These are phyloP conservation scores for Candidula unifasciata DNA, from an alignment of 2,888 invertebrate species.

Conservation along the genomic window DNA sequence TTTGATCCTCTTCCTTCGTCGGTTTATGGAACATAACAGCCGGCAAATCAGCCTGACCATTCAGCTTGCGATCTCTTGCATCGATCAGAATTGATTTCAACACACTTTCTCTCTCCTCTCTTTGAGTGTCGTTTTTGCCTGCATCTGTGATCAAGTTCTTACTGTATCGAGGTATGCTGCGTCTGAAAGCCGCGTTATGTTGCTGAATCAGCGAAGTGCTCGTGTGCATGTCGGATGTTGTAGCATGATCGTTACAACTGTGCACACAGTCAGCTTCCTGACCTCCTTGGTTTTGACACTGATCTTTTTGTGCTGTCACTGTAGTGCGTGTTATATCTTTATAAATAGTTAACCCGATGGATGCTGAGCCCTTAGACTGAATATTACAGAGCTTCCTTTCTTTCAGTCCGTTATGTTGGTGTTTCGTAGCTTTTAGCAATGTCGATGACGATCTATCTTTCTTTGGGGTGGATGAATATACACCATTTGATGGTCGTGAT, in stretches of 20 bases:
- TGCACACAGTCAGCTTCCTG: neutral
- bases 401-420: no score
- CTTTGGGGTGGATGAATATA: neutral
- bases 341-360: neutral
- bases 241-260: no score
- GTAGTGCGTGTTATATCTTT: neutral
- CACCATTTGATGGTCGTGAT: neutral
- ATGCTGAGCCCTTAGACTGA: no score
- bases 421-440: neutral
- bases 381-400: no score
- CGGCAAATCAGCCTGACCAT: neutral
- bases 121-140: neutral
- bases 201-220: neutral
- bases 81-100: neutral
- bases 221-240: neutral
- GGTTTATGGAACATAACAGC: neutral
- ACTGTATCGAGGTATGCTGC: neutral
- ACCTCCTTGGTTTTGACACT: neutral
- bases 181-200: neutral
- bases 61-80: slow-evolving; percentile 9
- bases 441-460: neutral
- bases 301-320: neutral
- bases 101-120: neutral
- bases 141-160: neutral
- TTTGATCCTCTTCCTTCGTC: neutral